phyloP scores from a whole-genome alignment of 2,797 vertebrate species.

The Ficedula albicollis region DNA sequence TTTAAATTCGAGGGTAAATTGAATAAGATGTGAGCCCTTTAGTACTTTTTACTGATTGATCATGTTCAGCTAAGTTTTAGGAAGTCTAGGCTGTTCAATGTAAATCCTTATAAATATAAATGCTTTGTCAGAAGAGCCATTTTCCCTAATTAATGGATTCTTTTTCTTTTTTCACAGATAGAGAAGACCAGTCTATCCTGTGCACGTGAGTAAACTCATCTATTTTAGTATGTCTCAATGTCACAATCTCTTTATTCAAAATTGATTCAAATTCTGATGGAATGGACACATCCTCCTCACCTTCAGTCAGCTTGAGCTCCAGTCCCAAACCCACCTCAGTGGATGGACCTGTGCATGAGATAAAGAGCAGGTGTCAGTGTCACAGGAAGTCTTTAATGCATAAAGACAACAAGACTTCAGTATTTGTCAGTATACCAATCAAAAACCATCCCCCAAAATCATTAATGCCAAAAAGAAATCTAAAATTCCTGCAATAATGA shows the following conservation, averaged over 20 bases:
- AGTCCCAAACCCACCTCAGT: not conserved
- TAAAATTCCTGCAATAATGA: not conserved
- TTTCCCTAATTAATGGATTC: not conserved
- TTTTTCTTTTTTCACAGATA: slow-evolving; percentile 81
- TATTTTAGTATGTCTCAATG: not conserved
- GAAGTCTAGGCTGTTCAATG: not conserved
- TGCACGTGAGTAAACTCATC: slow-evolving; percentile 89
- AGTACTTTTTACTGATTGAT: not conserved
- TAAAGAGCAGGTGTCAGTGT: not conserved
- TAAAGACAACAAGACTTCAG: not conserved
- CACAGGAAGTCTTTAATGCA: not conserved
- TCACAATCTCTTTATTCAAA: not conserved
- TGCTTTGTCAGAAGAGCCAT: slow-evolving; percentile 25
- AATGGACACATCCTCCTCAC: not conserved
- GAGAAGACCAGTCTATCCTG: slow-evolving; percentile 94
- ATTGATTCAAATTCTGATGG: not conserved
- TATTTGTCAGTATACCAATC: not conserved
- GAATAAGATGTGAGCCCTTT: not conserved
- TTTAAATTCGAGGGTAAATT: slow-evolving; percentile 44
- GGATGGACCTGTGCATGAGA: not conserved
- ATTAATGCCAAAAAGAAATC: not conserved
- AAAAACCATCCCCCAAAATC: not conserved
- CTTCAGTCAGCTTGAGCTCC: not conserved
- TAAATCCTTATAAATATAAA: not conserved
- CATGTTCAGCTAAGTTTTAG: not conserved